Evolutionary conservation across 2,888 invertebrate genomes (phyloP).

Genomic region (Brachylomia viminalis): DNA sequence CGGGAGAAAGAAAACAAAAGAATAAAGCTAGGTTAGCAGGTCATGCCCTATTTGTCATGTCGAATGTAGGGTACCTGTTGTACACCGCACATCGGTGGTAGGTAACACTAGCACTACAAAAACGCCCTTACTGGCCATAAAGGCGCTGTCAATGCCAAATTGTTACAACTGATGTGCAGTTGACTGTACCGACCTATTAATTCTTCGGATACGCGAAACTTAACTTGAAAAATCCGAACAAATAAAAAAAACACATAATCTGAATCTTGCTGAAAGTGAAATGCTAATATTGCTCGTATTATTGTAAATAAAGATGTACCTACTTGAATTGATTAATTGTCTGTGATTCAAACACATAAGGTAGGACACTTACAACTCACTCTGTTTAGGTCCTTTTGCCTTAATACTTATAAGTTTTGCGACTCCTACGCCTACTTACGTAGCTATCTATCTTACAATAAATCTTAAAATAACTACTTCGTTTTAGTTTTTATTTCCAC

Average conservation of each 20-base stretch:
- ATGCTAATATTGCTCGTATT: neutral
- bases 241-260: no score
- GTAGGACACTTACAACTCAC: neutral
- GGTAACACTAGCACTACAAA: neutral
- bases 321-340: neutral
- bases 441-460: neutral
- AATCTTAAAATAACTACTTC: neutral
- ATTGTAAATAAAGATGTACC: neutral
- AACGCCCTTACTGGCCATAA: neutral
- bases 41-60: neutral
- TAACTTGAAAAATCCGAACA: neutral
- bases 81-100: neutral
- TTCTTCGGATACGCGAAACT: neutral
- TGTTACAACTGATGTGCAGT: neutral
- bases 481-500: neutral
- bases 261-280: neutral
- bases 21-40: slow-evolving; percentile 17
- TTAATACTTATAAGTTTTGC: no score
- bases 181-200: neutral
- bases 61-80: neutral
- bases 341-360: neutral
- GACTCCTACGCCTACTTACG: no score
- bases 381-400: no score
- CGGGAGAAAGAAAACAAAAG: slow-evolving; percentile 42
- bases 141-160: neutral